Percentiles rank a stretch among this genome's conserved stretches.
These are phyloP conservation scores for Leucoma salicis DNA, from an alignment of 2,888 invertebrate species.

Conservation along the genomic window DNA sequence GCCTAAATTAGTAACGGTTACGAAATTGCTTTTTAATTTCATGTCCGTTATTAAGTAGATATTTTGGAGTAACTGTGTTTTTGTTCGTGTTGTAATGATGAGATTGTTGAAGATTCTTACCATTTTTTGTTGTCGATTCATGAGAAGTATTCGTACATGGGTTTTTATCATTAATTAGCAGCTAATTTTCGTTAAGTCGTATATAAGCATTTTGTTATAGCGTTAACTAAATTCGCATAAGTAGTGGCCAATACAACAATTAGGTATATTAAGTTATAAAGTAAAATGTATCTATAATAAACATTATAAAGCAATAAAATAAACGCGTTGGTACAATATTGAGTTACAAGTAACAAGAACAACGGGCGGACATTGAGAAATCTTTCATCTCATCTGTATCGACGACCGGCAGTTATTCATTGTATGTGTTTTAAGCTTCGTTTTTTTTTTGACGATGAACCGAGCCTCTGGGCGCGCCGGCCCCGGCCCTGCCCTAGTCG, in stretches of 20 bases:
- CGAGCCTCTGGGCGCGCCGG: slow-evolving; percentile 61
- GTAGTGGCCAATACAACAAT: not conserved
- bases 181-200: not conserved
- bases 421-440: slow-evolving; percentile 55
- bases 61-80: slow-evolving; percentile 43
- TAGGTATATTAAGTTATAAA: not conserved
- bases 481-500: slow-evolving; percentile 73
- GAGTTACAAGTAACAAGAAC: slow-evolving; percentile 71
- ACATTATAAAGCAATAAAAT: slow-evolving; percentile 43
- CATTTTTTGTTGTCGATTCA: slow-evolving; percentile 3
- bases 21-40: slow-evolving; percentile 81
- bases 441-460: slow-evolving; percentile 53
- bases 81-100: slow-evolving; percentile 29
- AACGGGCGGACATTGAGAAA: slow-evolving; percentile 72
- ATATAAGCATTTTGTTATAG: not conserved
- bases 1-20: slow-evolving; percentile 79
- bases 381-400: slow-evolving; percentile 75
- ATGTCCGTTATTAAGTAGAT: slow-evolving; percentile 66
- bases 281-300: slow-evolving; percentile 24
- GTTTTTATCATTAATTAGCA: not conserved
- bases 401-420: slow-evolving; percentile 68
- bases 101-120: slow-evolving; percentile 7
- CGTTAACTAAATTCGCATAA: not conserved
- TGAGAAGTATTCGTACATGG: not conserved
- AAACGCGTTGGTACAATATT: slow-evolving; percentile 55